Base-by-base conservation (phyloP, 2,113 vertebrate species). In the Pteruthius melanotis region DNA sequence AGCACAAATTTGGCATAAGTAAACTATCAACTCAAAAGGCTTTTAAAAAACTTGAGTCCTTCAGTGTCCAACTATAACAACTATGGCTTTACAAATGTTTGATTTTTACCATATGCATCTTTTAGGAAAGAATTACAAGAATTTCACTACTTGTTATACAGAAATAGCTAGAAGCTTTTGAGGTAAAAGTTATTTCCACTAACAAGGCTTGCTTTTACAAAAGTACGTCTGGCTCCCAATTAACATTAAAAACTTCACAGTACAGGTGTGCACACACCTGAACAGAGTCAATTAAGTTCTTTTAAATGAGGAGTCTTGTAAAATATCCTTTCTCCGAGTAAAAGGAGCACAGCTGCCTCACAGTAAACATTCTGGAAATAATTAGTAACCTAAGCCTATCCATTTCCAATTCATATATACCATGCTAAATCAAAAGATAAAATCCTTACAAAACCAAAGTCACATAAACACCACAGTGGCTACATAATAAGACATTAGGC, bases 391-490 rank as follows among this genome's bases (percentile, higher is more conserved):
- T 64, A 42, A 90, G 23, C 6, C 12, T 8, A 61, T 6, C 12
- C 1, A 10, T 66, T 77, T 70, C 63, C n/a, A 70, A 22, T 22
- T 45, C 23, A 5, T 1, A 53, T 0, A 1, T 6, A 45, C 31
- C 8, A 30, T 0, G 0, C 5, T 8, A 19, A 40, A 80, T 2
- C 11, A 9, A 63, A 28, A 71, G 10, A 49, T 3, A 79, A 88
- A 68, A 70, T 0, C 3, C 23, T 49, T 57, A 69, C 28, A 69
- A 82, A 71, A 44, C 28, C 35, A 21, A 45, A 72, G 50, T 30
- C 10, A 2, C 0, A 1, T 33, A n/a, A 61, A 27, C 28, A 57
- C 12, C 19, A 23, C 9, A 9, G 13, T 1, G 6, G 8, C 30
- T 37, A 49, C 1, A 0, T 9, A 33, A 1, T 2, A 23, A 31